Conservation (phyloP, 2,113 vertebrate genomes). For the Boulengeromyrus knoepffleri region DNA sequence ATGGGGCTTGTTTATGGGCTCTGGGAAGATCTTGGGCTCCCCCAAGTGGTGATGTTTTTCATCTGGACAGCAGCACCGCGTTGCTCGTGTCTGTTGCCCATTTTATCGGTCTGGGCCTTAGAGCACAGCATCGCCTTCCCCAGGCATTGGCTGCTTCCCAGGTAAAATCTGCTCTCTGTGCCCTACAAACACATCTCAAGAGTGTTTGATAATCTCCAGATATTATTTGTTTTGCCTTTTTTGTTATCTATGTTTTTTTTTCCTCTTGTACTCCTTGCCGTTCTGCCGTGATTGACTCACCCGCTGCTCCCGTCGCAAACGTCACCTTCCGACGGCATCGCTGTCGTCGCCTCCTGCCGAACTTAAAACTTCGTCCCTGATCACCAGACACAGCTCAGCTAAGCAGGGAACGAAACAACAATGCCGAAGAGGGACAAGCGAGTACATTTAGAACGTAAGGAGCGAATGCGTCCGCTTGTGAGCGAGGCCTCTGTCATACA, state of each 20-base stretch:
- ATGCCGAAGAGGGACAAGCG: not conserved
- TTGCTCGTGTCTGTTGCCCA: not conserved
- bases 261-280: not conserved
- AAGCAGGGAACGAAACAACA: not conserved
- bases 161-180: not conserved
- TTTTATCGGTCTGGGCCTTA: not conserved
- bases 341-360: not conserved
- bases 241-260: not conserved
- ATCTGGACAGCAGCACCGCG: not conserved
- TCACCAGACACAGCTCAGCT: not conserved
- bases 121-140: not conserved
- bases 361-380: not conserved
- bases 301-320: not conserved
- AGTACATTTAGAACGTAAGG: not conserved
- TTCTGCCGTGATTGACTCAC: not conserved
- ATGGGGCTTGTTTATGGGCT: not conserved
- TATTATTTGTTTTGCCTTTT: not conserved
- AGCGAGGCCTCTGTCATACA: not conserved
- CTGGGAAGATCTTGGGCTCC: constrained; percentile 40
- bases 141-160: not conserved
- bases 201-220: not conserved
- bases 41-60: constrained; percentile 34
- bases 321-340: not conserved
- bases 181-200: not conserved
- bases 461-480: not conserved